These are phyloP conservation scores for Onychomys arenicola DNA, from an alignment of 2,797 vertebrate species.

Conservation along the genomic window DNA sequence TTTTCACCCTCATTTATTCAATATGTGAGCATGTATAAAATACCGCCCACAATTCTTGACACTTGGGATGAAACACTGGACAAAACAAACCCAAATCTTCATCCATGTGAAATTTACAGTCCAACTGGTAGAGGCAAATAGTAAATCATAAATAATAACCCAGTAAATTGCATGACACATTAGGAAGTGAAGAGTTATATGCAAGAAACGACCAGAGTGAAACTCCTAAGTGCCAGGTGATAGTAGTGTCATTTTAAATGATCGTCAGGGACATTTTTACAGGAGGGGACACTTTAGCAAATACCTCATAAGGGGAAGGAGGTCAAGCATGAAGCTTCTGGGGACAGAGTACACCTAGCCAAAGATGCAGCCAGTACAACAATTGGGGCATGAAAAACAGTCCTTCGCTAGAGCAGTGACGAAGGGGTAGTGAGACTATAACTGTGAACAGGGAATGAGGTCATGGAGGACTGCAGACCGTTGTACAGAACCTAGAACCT, in stretches of 20 bases:
- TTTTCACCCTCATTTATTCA: slow-evolving; percentile 47
- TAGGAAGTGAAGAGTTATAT: slow-evolving; percentile 15
- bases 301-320: not conserved
- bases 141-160: slow-evolving; percentile 47
- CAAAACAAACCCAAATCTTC: not conserved
- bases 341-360: not conserved
- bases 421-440: not conserved
- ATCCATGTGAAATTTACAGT: not conserved
- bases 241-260: not conserved
- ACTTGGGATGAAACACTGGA: slow-evolving; percentile 35
- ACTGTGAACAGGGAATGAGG: not conserved
- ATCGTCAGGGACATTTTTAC: not conserved
- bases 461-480: not conserved
- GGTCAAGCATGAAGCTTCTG: not conserved
- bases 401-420: not conserved
- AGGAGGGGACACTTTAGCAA: slow-evolving; percentile 25
- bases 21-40: not conserved
- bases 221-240: not conserved
- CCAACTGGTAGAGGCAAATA: not conserved
- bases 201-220: not conserved
- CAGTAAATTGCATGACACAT: not conserved
- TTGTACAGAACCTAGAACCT: not conserved
- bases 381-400: not conserved
- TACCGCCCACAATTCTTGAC: not conserved
- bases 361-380: not conserved